These are phyloP conservation scores for Phoeniculus purpureus DNA, from an alignment of 2,797 vertebrate species.

Conservation along the genomic window DNA sequence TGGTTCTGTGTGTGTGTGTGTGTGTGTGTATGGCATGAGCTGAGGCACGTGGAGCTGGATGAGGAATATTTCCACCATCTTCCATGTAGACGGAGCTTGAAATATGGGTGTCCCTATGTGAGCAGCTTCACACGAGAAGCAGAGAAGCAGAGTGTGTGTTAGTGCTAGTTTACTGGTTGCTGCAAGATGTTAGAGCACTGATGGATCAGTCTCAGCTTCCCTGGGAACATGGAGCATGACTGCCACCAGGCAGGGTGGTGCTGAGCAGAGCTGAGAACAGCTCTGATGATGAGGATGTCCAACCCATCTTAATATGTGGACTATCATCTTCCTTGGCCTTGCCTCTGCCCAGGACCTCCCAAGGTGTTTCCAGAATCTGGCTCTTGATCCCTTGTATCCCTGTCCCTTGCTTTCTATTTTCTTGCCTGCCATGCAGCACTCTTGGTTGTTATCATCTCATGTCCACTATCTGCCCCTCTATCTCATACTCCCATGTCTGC, in stretches of 20 bases:
- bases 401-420: not conserved
- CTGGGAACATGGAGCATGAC: not conserved
- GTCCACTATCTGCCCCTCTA: not conserved
- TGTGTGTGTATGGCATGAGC: not conserved
- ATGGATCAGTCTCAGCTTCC: not conserved
- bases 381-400: not conserved
- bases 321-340: not conserved
- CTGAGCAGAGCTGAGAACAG: not conserved
- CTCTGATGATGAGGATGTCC: rapidly evolving
- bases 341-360: not conserved
- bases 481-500: rapidly evolving
- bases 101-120: not conserved
- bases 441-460: not conserved
- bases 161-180: not conserved
- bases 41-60: not conserved
- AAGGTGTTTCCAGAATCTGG: not conserved
- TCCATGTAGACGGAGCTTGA: not conserved
- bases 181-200: not conserved
- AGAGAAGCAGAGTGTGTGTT: not conserved
- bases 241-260: not conserved
- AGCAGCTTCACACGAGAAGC: not conserved
- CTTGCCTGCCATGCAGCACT: not conserved
- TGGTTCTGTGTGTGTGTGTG: not conserved
- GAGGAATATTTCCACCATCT: not conserved
- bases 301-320: too few species aligned